Conservation (phyloP, 2,113 vertebrate genomes). For the Vulpes vulpes region DNA sequence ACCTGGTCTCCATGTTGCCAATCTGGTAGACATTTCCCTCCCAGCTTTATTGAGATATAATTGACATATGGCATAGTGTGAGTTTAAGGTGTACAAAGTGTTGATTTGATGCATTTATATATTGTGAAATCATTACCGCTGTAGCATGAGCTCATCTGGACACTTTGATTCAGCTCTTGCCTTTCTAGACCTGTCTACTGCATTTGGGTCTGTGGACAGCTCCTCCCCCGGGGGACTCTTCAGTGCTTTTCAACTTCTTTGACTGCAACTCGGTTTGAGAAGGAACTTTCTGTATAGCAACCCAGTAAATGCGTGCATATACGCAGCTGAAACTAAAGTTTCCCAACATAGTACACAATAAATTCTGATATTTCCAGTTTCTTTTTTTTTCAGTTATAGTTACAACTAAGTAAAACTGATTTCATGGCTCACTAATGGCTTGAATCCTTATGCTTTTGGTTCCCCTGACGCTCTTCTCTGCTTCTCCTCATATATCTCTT, state of each 20-base stretch:
- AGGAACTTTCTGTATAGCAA: neutral
- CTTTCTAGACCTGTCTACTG: neutral
- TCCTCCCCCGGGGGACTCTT: neutral
- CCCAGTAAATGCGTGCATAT: neutral
- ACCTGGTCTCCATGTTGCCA: neutral
- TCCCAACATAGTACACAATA: neutral
- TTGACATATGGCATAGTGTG: neutral
- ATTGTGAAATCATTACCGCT: neutral
- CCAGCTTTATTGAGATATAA: neutral
- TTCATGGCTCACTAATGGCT: neutral
- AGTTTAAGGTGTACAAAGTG: neutral
- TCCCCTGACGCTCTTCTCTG: neutral
- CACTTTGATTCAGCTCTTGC: neutral
- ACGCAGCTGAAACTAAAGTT: neutral
- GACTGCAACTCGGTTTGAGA: neutral
- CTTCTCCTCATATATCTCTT: neutral
- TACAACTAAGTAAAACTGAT: neutral
- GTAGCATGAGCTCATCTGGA: neutral
- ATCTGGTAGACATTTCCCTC: fast-evolving
- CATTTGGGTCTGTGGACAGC: neutral
- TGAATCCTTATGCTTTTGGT: neutral
- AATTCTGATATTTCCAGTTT: neutral
- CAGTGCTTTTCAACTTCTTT: neutral
- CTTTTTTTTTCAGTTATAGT: neutral
- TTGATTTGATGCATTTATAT: neutral